Conservation (phyloP, 2,888 invertebrate species). For the Rutpela maculata region DNA sequence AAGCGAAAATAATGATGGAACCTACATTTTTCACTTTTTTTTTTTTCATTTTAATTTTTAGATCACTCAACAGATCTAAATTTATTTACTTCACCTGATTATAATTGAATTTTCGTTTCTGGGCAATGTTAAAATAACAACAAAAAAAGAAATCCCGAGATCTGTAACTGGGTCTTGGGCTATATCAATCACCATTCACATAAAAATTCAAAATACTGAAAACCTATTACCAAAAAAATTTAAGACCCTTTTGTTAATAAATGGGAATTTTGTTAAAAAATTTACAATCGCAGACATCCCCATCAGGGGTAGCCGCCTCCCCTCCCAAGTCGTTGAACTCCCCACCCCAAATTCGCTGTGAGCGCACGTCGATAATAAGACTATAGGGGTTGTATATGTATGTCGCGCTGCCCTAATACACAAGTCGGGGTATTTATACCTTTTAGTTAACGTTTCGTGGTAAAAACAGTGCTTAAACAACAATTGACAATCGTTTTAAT, state of each 20-base stretch:
- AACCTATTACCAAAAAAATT: no score
- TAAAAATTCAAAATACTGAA: neutral
- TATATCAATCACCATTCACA: neutral
- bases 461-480: constrained; percentile 47
- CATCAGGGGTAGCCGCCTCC: constrained; percentile 47
- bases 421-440: constrained; percentile 62
- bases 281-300: constrained; percentile 46
- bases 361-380: constrained; percentile 68
- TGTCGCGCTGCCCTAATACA: constrained; percentile 66
- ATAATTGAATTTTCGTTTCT: no score
- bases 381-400: constrained; percentile 65
- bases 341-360: constrained; percentile 61
- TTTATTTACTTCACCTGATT: no score
- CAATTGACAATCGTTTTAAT: constrained; percentile 37
- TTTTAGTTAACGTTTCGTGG: constrained; percentile 55
- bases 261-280: neutral
- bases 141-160: no score
- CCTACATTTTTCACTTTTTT: no score
- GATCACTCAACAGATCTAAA: no score
- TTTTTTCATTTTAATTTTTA: no score
- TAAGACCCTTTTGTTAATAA: no score
- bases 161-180: no score
- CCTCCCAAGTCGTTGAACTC: constrained; percentile 62
- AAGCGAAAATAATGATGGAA: no score
- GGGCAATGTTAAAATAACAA: no score